Evolutionary conservation across 2,888 invertebrate genomes (phyloP).

Genomic region (Cephus sareptanus): DNA sequence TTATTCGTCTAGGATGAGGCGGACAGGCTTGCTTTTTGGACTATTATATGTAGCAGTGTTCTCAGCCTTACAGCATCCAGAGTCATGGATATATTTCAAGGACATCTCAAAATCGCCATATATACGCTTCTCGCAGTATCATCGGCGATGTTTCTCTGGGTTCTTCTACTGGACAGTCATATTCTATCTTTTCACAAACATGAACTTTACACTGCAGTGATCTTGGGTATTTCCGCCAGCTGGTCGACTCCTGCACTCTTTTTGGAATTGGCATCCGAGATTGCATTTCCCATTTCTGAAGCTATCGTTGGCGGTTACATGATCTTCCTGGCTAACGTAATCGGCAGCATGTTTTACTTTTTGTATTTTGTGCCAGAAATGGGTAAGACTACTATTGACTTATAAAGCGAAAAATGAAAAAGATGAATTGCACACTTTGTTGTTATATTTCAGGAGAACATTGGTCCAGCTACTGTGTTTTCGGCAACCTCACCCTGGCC

Average conservation of each 20-base stretch:
- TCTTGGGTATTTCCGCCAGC: slow-evolving; percentile 47
- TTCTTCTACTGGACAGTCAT: slow-evolving; percentile 41
- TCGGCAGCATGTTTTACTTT: slow-evolving; percentile 39
- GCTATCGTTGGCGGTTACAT: slow-evolving; percentile 54
- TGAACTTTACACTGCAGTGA: slow-evolving; percentile 45
- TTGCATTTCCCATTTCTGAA: slow-evolving; percentile 54
- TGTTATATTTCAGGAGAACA: slow-evolving; percentile 23
- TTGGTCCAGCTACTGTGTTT: slow-evolving; percentile 34
- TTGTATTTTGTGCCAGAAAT: slow-evolving; percentile 39
- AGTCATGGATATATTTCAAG: slow-evolving; percentile 47
- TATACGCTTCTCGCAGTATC: slow-evolving; percentile 37
- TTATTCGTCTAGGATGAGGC: slow-evolving; percentile 42
- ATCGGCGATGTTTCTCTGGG: slow-evolving; percentile 50
- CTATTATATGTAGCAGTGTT: slow-evolving; percentile 47
- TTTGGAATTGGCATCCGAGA: slow-evolving; percentile 54
- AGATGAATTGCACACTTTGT: neutral
- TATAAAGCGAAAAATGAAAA: neutral
- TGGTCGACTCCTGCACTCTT: slow-evolving; percentile 54
- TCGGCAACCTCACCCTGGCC: slow-evolving; percentile 27
- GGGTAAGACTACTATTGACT: slow-evolving; percentile 25
- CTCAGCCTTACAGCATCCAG: slow-evolving; percentile 45
- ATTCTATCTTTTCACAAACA: slow-evolving; percentile 41
- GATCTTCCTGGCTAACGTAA: slow-evolving; percentile 47
- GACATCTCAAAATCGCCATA: slow-evolving; percentile 44
- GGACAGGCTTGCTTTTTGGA: slow-evolving; percentile 53